A percentile compares a stretch with the other conserved stretches of the same genome.
These are phyloP conservation scores for Amiota mariae DNA, from an alignment of 2,888 invertebrate species.

Conservation along the genomic window DNA sequence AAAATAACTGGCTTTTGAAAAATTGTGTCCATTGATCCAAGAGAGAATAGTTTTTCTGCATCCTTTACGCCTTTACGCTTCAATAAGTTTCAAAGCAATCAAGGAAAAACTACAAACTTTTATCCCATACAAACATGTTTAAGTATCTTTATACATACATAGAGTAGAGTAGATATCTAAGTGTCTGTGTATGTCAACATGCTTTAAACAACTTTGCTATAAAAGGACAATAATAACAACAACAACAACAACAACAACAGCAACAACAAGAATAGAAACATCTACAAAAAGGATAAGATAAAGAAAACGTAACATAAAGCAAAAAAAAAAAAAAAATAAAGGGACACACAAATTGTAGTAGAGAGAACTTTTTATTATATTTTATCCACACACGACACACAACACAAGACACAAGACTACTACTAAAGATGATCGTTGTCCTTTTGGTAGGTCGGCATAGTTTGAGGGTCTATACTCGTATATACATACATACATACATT, in stretches of 20 bases:
- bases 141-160: background rate
- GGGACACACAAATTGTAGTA: too few relatives aligned
- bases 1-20: too few relatives aligned
- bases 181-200: background rate
- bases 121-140: background rate
- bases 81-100: too few relatives aligned
- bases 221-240: background rate
- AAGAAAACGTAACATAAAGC: constrained; percentile 5
- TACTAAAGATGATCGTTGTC: too few relatives aligned
- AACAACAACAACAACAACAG: background rate
- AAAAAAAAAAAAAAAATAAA: constrained; percentile 1
- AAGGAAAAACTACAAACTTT: too few relatives aligned
- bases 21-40: too few relatives aligned
- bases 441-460: too few relatives aligned
- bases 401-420: too few relatives aligned
- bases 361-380: background rate
- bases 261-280: background rate
- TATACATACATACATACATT: constrained; percentile 2
- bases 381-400: too few relatives aligned
- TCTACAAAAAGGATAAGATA: background rate
- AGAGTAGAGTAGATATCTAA: background rate
- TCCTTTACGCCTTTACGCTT: too few relatives aligned
- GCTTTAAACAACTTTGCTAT: constrained; percentile 2
- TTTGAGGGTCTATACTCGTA: background rate
- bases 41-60: too few relatives aligned